Evolutionary conservation across 2,797 vertebrate species (phyloP), one percentile per base, ranked within the genome.

Genomic region (Adrianichthys oophorus): DNA sequence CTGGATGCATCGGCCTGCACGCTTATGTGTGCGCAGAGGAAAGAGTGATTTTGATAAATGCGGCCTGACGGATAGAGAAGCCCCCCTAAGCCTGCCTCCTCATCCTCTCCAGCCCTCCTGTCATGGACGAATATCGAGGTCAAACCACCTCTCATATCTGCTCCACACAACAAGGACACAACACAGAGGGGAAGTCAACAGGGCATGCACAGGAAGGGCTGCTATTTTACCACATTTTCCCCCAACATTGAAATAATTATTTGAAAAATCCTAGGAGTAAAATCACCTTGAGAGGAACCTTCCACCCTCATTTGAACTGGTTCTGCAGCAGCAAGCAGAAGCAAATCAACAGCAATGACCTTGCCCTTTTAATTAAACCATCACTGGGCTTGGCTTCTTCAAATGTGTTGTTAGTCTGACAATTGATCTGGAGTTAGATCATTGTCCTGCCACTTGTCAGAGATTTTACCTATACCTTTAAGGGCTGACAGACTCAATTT

Each of bases 51-150:
- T 79, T 90, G 89, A 90, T 76, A 65, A 84, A 90, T 90, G 75
- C 48, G 65, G 87, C 74, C 65, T 89, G 89, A 90, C 83, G 73
- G 80, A 79, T 85, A 71, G 77, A 77, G 68, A 79, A 84, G 78
- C 70, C 78, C 80, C 85, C 82, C 68, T 65, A 78, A 86, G 80
- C 78, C 66, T 79, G 65, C 73, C 78, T 83, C 67, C 62, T 56
- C 75, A 60, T 77, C 71, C 72, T 78, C 71, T 71, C 52, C 72
- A 79, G 65, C 80, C 48, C 71, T 76, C 74, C 67, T 85, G 74
- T 85, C 83, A 85, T 37, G 54, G 62, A 55, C 68, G 78, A 64
- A 79, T 74, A 85, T 85, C 46, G 74, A 86, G 85, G 87, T 84
- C 88, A 85, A 79, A 75, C 69, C 78, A 87, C 82, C 87, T 89